Evolutionary conservation across 2,797 vertebrate species (phyloP).

Genomic region (Phrynocephalus forsythii): DNA sequence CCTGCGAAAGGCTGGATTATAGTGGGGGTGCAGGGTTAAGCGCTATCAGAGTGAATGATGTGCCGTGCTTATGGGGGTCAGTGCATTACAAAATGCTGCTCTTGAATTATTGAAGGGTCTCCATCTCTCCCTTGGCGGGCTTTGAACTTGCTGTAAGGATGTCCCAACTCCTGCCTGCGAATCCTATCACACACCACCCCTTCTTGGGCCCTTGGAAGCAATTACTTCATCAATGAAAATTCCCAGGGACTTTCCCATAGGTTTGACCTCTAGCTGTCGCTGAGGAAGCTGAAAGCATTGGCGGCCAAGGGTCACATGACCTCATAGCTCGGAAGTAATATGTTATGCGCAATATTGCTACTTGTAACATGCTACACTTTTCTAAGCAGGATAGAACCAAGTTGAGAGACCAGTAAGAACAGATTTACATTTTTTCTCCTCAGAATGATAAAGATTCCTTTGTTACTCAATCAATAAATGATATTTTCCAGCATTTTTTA

Average conservation of each 20-base stretch:
- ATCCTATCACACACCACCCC: not conserved
- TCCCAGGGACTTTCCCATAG: not conserved
- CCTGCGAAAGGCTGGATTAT: constrained; percentile 8
- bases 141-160: constrained; percentile 49
- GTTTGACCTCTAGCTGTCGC: not conserved
- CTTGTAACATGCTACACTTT: too few species aligned
- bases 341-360: too few species aligned
- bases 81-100: constrained; percentile 74
- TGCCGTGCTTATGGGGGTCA: constrained; percentile 67
- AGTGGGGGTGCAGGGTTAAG: not conserved
- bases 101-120: constrained; percentile 77
- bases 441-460: too few species aligned
- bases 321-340: too few species aligned
- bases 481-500: too few species aligned
- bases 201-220: not conserved
- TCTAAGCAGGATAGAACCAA: too few species aligned
- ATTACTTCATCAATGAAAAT: not conserved
- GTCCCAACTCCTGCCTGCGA: not conserved
- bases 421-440: too few species aligned
- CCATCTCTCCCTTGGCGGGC: constrained; percentile 49
- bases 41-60: constrained; percentile 68
- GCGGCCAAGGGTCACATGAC: not conserved
- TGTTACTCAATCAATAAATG: too few species aligned
- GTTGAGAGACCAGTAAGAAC: too few species aligned
- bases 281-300: not conserved